Base-by-base conservation (phyloP, 2,113 vertebrate species). In the Bombycilla garrulus region DNA sequence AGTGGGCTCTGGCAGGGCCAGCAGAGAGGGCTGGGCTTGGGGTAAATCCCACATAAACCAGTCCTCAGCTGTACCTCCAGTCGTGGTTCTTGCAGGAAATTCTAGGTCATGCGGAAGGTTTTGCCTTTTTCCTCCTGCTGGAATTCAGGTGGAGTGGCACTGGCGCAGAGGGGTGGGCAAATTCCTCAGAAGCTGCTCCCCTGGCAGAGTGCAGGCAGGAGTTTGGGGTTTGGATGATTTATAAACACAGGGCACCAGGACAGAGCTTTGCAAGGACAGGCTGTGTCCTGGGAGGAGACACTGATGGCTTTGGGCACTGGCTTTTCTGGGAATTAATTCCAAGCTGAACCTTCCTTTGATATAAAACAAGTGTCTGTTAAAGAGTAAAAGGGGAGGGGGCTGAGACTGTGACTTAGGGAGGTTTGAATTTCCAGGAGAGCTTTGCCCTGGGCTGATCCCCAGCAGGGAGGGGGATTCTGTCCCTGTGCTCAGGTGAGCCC, bases 51-150 rank as follows among this genome's bases (percentile, higher is more conserved):
- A 11, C 50, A 28, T 13, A n/a, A 77, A 31, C 21, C 35, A 45
- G 29, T 25, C 15, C 25, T 13, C 21, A 7, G 24, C 15, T 36
- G 33, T 69, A 6, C 12, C 54, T 35, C 35, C 33, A 23, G 0
- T 26, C 36, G 57, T 35, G 20, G 0, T 25, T 12, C 10, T 40
- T 21, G 4, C 1, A 26, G 12, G 25, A 40, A 15, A 20, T 62
- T 66, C 21, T 35, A 18, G 64, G 11, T n/a, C 4, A 3, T 1
- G 0, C 2, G 7, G 65, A 6, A 73, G 29, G 36, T 38, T 44
- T 40, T 47, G 4, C 9, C 51, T 67, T 51, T 36, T 58, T 14
- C 50, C 62, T 20, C 38, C 51, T 1, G 10, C 0, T 9, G 45
- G 35, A 64, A 14, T 33, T 72, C 28, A 45, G 50, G 0, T 28